Evolutionary conservation across 2,113 vertebrate species (phyloP).

Genomic region (Pituophis catenifer): DNA sequence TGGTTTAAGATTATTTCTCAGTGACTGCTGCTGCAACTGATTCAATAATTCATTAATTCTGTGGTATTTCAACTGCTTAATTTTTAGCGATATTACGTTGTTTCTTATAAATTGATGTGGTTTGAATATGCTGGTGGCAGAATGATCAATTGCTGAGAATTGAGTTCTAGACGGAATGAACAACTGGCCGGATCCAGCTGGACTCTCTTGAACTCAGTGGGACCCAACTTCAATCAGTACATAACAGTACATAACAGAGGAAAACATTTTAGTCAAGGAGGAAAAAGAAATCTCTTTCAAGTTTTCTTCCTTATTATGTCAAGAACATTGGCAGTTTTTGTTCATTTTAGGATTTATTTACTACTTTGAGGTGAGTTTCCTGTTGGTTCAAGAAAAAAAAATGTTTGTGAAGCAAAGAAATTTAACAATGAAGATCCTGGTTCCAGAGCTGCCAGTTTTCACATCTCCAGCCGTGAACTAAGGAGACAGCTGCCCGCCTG

Average conservation of each 20-base stretch:
- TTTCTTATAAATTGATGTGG: background rate
- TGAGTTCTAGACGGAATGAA: background rate
- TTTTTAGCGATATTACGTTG: background rate
- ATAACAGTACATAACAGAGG: background rate
- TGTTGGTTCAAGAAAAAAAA: background rate
- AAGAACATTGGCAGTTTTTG: background rate
- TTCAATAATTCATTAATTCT: background rate
- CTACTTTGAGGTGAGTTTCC: background rate
- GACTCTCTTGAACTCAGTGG: background rate
- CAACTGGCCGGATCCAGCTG: background rate
- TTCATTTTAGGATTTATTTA: background rate
- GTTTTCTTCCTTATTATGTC: background rate
- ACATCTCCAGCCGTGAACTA: background rate
- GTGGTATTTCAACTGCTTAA: background rate
- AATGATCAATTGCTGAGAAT: background rate
- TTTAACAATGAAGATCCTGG: background rate
- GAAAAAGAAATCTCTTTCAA: background rate
- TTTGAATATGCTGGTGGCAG: background rate
- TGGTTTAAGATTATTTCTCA: background rate
- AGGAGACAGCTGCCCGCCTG: background rate
- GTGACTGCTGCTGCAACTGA: background rate
- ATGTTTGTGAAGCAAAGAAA: slow-evolving; percentile 3
- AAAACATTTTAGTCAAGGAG: background rate
- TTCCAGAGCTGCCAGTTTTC: background rate
- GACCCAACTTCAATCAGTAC: slow-evolving; percentile 3